phyloP scores from a whole-genome alignment of 2,888 invertebrate species.

The Heteropelma amictum region DNA sequence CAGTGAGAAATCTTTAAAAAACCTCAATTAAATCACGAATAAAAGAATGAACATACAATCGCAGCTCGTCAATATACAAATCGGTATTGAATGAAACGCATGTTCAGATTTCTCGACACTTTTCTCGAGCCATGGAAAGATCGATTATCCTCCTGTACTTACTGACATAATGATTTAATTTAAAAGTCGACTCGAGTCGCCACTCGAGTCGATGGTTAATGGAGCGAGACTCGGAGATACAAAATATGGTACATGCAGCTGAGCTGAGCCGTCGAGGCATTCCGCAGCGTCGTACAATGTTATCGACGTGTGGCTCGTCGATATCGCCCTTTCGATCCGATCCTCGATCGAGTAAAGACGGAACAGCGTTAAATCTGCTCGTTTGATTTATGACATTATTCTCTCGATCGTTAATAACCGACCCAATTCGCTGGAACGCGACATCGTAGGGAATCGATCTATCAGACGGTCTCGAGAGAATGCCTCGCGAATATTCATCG shows the following conservation, averaged over 20 bases:
- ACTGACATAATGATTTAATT: conserved; percentile 50
- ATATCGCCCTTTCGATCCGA: conserved; percentile 14
- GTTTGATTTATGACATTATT: too few species aligned
- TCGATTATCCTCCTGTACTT: conserved; percentile 15
- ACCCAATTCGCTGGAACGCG: too few species aligned
- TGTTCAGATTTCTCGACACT: too few species aligned
- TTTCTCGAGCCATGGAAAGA: conserved; percentile 27
- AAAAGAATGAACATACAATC: too few species aligned
- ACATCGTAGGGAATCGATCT: too few species aligned
- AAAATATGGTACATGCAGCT: conserved; percentile 29
- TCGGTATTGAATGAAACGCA: too few species aligned
- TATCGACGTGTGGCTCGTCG: conserved; percentile 17
- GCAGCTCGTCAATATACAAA: too few species aligned
- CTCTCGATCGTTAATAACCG: too few species aligned
- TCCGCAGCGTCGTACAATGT: conserved; percentile 27
- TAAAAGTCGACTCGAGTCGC: conserved; percentile 12
- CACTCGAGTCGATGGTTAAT: conserved; percentile 34
- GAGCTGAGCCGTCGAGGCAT: conserved; percentile 29
- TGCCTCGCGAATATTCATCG: too few species aligned
- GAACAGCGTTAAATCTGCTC: not conserved
- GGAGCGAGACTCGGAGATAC: conserved; percentile 51
- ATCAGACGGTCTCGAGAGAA: too few species aligned
- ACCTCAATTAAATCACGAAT: too few species aligned
- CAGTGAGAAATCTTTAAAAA: too few species aligned
- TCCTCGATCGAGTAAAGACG: not conserved